Conservation (phyloP, 2,113 vertebrate genomes). For the Trichomycterus rosablanca region DNA sequence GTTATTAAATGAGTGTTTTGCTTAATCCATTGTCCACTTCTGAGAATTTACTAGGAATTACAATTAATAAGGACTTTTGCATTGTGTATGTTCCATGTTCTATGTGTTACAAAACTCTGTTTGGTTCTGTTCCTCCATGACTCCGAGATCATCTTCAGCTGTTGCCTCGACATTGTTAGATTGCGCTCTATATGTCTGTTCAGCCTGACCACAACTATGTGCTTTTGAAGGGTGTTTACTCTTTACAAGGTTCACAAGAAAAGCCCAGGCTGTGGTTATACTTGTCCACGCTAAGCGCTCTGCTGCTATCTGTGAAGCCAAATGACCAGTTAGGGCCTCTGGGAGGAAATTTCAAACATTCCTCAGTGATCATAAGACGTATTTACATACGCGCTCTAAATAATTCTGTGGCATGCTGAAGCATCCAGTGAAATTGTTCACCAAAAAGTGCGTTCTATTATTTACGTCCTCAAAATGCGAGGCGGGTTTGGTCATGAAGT, state of each 20-base stretch:
- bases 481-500: conserved; percentile 62
- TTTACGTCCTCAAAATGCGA: conserved; percentile 70
- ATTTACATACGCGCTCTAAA: conserved; percentile 69
- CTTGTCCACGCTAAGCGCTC: conserved; percentile 46
- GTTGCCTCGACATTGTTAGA: conserved; percentile 8
- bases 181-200: conserved; percentile 29
- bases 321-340: conserved; percentile 62
- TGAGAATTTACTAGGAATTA: too few relatives aligned
- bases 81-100: too few relatives aligned
- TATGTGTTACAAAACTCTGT: too few relatives aligned
- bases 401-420: conserved; percentile 62
- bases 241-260: conserved; percentile 39
- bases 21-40: too few relatives aligned
- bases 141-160: conserved; percentile 8
- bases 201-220: conserved; percentile 34
- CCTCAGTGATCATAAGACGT: conserved; percentile 62
- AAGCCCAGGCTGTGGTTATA: conserved; percentile 43
- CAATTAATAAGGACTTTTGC: too few relatives aligned
- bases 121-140: conserved; percentile 13
- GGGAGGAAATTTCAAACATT: conserved; percentile 64
- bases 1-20: too few relatives aligned
- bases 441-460: conserved; percentile 62
- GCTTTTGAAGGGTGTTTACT: conserved; percentile 40
- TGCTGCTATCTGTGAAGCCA: conserved; percentile 58
- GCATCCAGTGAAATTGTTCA: conserved; percentile 54